phyloP scores from a whole-genome alignment of 23 tunicate genomes.

The Ciona savignyi region DNA sequence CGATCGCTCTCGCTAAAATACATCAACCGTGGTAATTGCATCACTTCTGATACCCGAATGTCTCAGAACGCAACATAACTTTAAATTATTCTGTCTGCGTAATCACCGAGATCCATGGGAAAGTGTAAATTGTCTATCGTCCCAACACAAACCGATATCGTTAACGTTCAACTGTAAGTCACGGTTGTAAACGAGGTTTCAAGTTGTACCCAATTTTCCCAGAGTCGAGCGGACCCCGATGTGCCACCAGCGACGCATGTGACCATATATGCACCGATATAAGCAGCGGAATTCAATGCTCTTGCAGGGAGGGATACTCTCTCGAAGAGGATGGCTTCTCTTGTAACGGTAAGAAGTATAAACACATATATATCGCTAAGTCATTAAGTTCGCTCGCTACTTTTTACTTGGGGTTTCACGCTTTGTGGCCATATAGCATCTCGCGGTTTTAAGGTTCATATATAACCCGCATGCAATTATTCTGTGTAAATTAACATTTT shows the following conservation, averaged over 20 bases:
- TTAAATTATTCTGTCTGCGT: not conserved
- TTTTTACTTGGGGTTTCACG: too few species aligned
- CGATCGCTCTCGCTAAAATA: not conserved
- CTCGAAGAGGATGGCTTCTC: slow-evolving; percentile 31
- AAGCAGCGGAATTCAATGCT: slow-evolving; percentile 34
- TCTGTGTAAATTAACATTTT: too few species aligned
- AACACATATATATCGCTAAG: too few species aligned
- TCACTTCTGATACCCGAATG: not conserved
- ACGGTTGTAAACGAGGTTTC: not conserved
- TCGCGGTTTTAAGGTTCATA: too few species aligned
- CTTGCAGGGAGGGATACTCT: slow-evolving; percentile 62
- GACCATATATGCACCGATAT: slow-evolving; percentile 59
- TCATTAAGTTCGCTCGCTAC: too few species aligned
- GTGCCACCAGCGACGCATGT: slow-evolving; percentile 53
- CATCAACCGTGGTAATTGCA: not conserved
- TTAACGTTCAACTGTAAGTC: not conserved
- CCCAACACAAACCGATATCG: not conserved
- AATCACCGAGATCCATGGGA: not conserved
- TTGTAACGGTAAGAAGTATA: slow-evolving; percentile 54
- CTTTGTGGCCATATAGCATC: too few species aligned
- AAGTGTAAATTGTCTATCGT: not conserved
- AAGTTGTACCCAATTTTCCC: not conserved
- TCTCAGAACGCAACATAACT: not conserved
- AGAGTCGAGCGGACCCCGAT: slow-evolving; percentile 25
- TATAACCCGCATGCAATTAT: too few species aligned